phyloP scores from a whole-genome alignment of 2,113 vertebrate species.

The Amazona guildingii region DNA sequence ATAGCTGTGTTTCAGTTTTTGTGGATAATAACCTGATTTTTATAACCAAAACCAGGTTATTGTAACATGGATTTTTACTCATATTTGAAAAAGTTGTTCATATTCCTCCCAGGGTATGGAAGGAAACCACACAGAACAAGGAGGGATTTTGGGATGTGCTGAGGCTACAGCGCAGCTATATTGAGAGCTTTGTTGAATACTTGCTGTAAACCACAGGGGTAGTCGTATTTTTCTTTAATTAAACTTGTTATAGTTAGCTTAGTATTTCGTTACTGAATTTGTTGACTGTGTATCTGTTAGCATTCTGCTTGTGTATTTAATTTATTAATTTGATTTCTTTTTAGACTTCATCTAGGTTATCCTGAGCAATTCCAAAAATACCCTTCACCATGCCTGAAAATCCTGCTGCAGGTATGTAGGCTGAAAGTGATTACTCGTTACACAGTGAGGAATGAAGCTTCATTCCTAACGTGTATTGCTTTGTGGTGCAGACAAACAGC shows the following conservation, averaged over 20 bases:
- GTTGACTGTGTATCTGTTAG: background rate
- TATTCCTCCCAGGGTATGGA: background rate
- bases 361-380: background rate
- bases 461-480: background rate
- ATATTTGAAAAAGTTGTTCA: background rate
- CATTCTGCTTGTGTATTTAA: background rate
- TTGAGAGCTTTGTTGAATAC: background rate
- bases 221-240: background rate
- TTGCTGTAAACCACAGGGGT: background rate
- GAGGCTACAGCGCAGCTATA: background rate
- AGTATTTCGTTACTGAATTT: background rate
- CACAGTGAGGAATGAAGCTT: background rate
- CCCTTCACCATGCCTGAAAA: constrained; percentile 77
- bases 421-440: background rate
- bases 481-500: constrained; percentile 82
- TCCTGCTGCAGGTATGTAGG: constrained; percentile 71
- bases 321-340: background rate
- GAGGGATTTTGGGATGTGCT: background rate
- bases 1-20: background rate
- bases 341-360: background rate
- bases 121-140: background rate
- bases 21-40: background rate
- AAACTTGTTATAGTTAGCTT: background rate
- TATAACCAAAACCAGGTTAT: background rate
- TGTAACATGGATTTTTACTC: background rate